Evolutionary conservation across 1,140 invertebrate genomes (phyloP).

Genomic region (Drosophila pallidifrons): DNA sequence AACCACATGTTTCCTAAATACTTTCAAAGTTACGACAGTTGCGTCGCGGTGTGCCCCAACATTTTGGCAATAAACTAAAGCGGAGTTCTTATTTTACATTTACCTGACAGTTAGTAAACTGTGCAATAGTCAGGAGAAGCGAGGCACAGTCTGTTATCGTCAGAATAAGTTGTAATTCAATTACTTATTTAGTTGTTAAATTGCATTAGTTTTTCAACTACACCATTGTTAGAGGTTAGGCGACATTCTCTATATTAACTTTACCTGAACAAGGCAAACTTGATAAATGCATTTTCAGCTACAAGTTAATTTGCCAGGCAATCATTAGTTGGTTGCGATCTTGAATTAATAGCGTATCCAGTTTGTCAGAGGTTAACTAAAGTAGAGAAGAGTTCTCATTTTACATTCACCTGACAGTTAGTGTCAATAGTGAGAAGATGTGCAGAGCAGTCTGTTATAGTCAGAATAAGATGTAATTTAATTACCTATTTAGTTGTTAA

Average conservation of each 20-base stretch:
- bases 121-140: background rate
- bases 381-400: background rate
- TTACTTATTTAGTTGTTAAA: conserved; percentile 20
- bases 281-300: no score
- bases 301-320: no score
- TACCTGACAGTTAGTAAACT: background rate
- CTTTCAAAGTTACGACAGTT: conserved; percentile 13
- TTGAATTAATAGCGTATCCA: no score
- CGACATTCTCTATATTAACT: no score
- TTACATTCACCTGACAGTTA: background rate
- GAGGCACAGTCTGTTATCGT: background rate
- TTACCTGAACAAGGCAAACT: no score
- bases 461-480: conserved; percentile 12
- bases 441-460: background rate
- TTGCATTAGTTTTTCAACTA: conserved; percentile 10
- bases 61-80: background rate
- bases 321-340: no score
- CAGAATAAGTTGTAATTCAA: conserved; percentile 15
- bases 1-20: conserved; percentile 29
- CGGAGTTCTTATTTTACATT: conserved; percentile 1
- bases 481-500: conserved; percentile 19
- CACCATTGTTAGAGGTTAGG: no score
- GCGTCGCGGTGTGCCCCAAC: background rate
- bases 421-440: conserved; percentile 1
- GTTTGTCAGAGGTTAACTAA: no score